Percentiles rank a stretch among this genome's conserved stretches.
phyloP scores from a whole-genome alignment of 1,140 invertebrate species.

The Drosophila prosaltans region DNA sequence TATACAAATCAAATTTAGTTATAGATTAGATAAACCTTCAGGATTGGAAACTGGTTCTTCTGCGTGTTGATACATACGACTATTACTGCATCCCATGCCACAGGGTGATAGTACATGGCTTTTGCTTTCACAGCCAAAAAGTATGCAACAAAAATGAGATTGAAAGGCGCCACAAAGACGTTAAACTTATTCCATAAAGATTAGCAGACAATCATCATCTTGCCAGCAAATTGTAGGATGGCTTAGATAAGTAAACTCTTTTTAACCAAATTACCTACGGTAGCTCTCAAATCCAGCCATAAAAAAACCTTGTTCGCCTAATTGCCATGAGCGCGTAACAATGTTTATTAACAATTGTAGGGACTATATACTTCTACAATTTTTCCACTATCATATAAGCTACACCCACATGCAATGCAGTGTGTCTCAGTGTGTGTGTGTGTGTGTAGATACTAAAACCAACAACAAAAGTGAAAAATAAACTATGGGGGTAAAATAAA shows the following conservation, averaged over 20 bases:
- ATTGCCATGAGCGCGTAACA: background rate
- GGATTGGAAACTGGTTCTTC: too few species aligned
- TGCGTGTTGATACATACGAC: too few species aligned
- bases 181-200: background rate
- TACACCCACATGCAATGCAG: background rate
- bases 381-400: constrained; percentile 1
- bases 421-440: background rate
- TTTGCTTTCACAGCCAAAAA: background rate
- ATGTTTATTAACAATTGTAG: constrained; percentile 6
- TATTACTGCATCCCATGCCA: too few species aligned
- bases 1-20: too few species aligned
- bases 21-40: too few species aligned
- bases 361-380: constrained; percentile 1
- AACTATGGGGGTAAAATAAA: constrained; percentile 10
- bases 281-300: background rate
- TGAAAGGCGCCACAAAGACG: background rate
- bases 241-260: background rate
- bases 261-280: background rate
- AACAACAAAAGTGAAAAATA: background rate
- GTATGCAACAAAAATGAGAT: background rate
- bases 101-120: too few species aligned
- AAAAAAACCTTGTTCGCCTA: background rate
- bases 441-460: background rate
- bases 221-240: background rate
- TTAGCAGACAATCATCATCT: background rate